A percentile compares a stretch with the other conserved stretches of the same genome.
Conservation (phyloP, 1,140 invertebrate genomes). For the Saccostrea echinata region DNA sequence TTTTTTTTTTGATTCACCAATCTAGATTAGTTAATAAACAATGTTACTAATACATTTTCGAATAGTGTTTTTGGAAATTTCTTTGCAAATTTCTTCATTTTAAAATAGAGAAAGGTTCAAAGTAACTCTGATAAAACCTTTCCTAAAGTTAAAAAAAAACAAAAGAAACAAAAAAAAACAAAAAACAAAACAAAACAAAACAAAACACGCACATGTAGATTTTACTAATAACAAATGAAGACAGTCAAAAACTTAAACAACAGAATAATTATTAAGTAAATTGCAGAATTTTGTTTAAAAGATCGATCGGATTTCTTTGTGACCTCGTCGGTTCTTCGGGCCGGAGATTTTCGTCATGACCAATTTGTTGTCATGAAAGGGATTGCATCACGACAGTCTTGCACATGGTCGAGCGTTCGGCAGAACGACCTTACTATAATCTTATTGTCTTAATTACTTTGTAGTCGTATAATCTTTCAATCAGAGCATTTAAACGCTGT, state of each 20-base stretch:
- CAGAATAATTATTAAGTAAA: not conserved
- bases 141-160: too few species aligned
- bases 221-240: too few species aligned
- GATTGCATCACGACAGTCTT: conserved; percentile 2
- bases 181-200: too few species aligned
- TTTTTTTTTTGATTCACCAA: too few species aligned
- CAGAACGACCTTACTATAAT: conserved; percentile 3
- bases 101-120: too few species aligned
- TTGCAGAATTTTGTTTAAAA: not conserved
- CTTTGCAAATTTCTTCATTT: too few species aligned
- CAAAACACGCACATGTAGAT: too few species aligned
- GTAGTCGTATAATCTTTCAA: conserved; percentile 23
- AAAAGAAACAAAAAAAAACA: too few species aligned
- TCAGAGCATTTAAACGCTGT: conserved; percentile 7
- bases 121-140: too few species aligned
- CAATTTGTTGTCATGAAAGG: not conserved
- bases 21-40: too few species aligned
- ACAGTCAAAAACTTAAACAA: not conserved
- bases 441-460: not conserved
- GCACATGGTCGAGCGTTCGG: not conserved
- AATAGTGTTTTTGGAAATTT: too few species aligned
- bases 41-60: too few species aligned
- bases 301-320: not conserved
- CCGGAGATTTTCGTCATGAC: conserved; percentile 10
- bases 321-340: not conserved